Conservation (phyloP, 1,140 invertebrate genomes). For the Arctopsyche grandis region DNA sequence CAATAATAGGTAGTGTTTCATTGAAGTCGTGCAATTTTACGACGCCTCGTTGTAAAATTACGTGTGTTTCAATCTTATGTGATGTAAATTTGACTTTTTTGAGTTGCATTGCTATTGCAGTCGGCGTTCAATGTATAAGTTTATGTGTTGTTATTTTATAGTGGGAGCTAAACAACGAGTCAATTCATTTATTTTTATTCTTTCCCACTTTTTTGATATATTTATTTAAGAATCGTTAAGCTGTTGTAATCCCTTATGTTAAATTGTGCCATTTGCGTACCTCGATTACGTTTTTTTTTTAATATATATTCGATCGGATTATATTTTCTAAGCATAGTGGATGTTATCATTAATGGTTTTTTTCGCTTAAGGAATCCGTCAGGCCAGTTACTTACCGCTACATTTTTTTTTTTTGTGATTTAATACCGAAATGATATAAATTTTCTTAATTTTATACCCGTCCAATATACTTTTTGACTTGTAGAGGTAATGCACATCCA, state of each 20-base stretch:
- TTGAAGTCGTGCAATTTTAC: too few species aligned
- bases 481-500: constrained; percentile 31
- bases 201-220: constrained; percentile 42
- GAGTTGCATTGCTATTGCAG: too few species aligned
- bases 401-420: constrained; percentile 31
- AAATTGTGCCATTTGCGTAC: constrained; percentile 52
- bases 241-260: constrained; percentile 47
- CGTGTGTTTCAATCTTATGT: too few species aligned
- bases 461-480: constrained; percentile 46
- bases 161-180: constrained; percentile 32
- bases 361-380: constrained; percentile 27
- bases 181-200: constrained; percentile 23
- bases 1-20: too few species aligned
- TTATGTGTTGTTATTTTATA: constrained; percentile 3
- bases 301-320: constrained; percentile 33
- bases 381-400: constrained; percentile 53
- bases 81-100: too few species aligned
- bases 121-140: too few species aligned
- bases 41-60: too few species aligned
- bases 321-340: constrained; percentile 38
- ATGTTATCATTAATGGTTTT: constrained; percentile 19
- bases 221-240: constrained; percentile 49
- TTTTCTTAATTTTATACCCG: constrained; percentile 49
- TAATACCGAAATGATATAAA: background rate
- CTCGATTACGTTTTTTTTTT: constrained; percentile 36